These are phyloP conservation scores for Tenthredo distinguenda DNA, from an alignment of 2,888 invertebrate genomes.

Conservation along the genomic window DNA sequence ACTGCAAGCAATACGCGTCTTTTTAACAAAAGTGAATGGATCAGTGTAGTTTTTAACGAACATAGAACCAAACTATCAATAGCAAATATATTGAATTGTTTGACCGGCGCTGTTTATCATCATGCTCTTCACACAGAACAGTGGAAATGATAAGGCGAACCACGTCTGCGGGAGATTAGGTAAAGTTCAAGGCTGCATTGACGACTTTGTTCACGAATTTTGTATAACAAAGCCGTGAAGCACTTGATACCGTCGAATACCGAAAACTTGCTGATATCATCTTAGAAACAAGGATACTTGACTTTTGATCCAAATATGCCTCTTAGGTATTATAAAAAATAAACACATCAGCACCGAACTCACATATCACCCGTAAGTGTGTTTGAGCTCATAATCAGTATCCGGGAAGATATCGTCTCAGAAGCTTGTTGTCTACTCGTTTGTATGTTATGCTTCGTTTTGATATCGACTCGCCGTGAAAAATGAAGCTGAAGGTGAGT, in stretches of 20 bases:
- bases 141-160: conserved; percentile 2
- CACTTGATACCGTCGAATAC: not conserved
- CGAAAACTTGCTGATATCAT: not conserved
- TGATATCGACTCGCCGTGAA: not conserved
- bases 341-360: not conserved
- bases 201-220: not conserved
- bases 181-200: not conserved
- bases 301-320: not conserved
- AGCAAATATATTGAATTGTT: not conserved
- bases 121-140: not conserved
- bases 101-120: not conserved
- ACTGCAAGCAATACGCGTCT: not conserved
- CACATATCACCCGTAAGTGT: too few species aligned
- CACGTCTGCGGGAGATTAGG: not conserved
- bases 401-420: too few species aligned
- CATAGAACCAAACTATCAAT: not conserved
- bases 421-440: not conserved
- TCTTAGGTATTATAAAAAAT: not conserved
- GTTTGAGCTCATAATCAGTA: too few species aligned
- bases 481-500: not conserved
- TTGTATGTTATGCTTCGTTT: not conserved
- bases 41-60: not conserved
- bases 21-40: too few species aligned
- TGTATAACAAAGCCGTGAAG: not conserved
- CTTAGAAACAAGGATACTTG: not conserved